Conservation (phyloP, 1,140 invertebrate species). For the Meteorus sp. region DNA sequence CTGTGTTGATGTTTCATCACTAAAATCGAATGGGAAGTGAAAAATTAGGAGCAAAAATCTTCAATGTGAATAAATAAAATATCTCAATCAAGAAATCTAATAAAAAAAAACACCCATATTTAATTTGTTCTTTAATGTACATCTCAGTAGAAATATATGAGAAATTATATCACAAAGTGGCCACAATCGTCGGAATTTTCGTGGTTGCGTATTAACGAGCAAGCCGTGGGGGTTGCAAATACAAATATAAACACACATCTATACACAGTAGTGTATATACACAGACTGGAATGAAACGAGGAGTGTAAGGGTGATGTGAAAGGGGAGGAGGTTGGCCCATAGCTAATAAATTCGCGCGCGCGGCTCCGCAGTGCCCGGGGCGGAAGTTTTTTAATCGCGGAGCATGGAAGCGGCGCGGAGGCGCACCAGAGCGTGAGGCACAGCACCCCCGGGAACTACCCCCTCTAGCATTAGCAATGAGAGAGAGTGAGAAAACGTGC, state of each 20-base stretch:
- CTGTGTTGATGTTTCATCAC: too few relatives aligned
- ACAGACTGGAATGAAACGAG: not conserved
- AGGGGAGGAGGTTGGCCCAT: too few relatives aligned
- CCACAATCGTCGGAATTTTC: too few relatives aligned
- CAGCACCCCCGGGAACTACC: slow-evolving; percentile 47
- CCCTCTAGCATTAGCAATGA: slow-evolving; percentile 15
- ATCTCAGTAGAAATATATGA: too few relatives aligned
- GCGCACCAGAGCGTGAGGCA: slow-evolving; percentile 43
- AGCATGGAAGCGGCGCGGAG: slow-evolving; percentile 34
- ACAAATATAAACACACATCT: not conserved
- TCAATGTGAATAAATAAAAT: too few relatives aligned
- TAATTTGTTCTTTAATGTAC: too few relatives aligned
- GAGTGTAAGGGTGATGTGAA: too few relatives aligned
- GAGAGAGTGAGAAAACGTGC: slow-evolving; percentile 14
- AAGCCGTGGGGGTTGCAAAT: not conserved
- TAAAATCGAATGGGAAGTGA: too few relatives aligned
- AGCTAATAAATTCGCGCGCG: slow-evolving; percentile 48
- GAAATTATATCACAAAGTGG: slow-evolving; percentile 1
- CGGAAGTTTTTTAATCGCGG: slow-evolving; percentile 48
- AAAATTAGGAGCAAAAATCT: too few relatives aligned
- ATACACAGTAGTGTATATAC: not conserved
- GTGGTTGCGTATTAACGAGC: too few relatives aligned
- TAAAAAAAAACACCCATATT: too few relatives aligned
- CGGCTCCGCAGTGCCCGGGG: slow-evolving; percentile 42
- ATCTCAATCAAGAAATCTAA: too few relatives aligned